Evolutionary conservation across 1,140 invertebrate genomes (phyloP).

Genomic region (Drosophila pseudoobscura): DNA sequence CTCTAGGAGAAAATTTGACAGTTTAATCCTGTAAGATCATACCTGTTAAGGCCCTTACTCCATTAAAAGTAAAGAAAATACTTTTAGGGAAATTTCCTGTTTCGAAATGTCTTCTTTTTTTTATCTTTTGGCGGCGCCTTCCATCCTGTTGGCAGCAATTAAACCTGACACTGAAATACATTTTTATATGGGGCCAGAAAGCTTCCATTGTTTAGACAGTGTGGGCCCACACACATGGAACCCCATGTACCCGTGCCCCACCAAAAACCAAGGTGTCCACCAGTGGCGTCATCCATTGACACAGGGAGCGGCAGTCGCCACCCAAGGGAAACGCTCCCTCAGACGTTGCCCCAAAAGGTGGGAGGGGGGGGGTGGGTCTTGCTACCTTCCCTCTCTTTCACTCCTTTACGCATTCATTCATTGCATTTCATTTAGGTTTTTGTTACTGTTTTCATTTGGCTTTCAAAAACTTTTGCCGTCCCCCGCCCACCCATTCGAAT

Average conservation of each 20-base stretch:
- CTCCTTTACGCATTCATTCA: conserved; percentile 47
- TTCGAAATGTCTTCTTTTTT: too few species aligned
- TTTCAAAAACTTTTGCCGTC: conserved; percentile 11
- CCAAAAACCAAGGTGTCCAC: conserved; percentile 58
- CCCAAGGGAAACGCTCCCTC: conserved; percentile 17
- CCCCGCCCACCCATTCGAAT: not conserved
- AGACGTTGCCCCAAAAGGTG: not conserved
- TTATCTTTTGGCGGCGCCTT: conserved; percentile 23
- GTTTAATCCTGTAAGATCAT: too few species aligned
- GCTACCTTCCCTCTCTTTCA: conserved; percentile 13
- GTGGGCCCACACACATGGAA: conserved; percentile 41
- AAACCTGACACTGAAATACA: conserved; percentile 40
- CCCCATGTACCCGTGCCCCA: conserved; percentile 21
- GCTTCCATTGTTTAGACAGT: conserved; percentile 40
- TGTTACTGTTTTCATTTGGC: conserved; percentile 62
- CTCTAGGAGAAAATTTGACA: too few species aligned
- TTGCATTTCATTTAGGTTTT: conserved; percentile 54
- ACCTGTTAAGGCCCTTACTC: too few species aligned
- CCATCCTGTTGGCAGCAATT: conserved; percentile 33
- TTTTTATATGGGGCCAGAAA: conserved; percentile 35
- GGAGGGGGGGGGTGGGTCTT: conserved; percentile 11
- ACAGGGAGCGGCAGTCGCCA: conserved; percentile 22
- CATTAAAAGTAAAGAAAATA: too few species aligned
- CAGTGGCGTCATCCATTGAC: conserved; percentile 73
- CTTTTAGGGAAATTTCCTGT: too few species aligned